Evolutionary conservation across 1,140 invertebrate species (phyloP).

Genomic region (Zaprionus capensis): DNA sequence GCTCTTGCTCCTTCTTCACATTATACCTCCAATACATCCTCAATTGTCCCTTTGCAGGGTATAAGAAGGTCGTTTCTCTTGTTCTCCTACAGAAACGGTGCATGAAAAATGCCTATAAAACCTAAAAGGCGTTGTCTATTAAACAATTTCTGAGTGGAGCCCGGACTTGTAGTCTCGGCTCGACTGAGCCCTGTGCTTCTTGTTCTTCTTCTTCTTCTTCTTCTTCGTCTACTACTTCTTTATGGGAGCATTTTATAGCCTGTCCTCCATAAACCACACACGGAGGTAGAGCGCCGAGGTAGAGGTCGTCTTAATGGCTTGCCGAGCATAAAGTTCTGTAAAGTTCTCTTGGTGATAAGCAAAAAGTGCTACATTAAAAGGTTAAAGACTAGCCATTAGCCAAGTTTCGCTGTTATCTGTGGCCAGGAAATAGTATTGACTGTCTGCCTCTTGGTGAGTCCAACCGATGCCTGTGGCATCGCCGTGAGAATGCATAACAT

Average conservation of each 20-base stretch:
- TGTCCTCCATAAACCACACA: conserved; percentile 49
- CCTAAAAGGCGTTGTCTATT: conserved; percentile 68
- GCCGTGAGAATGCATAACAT: conserved; percentile 41
- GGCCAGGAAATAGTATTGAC: conserved; percentile 33
- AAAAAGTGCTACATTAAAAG: conserved; percentile 75
- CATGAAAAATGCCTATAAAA: conserved; percentile 57
- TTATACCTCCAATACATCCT: no score
- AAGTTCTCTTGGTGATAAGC: conserved; percentile 65
- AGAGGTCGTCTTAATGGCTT: conserved; percentile 44
- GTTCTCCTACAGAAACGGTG: conserved; percentile 28
- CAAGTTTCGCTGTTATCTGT: conserved; percentile 63
- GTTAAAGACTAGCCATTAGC: conserved; percentile 80
- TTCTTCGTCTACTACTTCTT: not conserved
- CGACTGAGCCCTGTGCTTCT: conserved; percentile 33
- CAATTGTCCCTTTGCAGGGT: not conserved
- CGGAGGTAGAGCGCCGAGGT: conserved; percentile 22
- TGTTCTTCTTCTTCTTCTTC: not conserved
- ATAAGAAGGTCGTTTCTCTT: conserved; percentile 32
- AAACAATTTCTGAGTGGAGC: conserved; percentile 51
- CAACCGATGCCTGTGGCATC: not conserved
- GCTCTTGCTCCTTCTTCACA: no score
- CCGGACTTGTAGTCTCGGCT: not conserved
- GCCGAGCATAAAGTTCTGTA: conserved; percentile 52
- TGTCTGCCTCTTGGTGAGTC: conserved; percentile 1
- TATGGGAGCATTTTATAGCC: conserved; percentile 38